Base-by-base conservation (phyloP, 2,113 vertebrate genomes). In the Macrotus californicus region DNA sequence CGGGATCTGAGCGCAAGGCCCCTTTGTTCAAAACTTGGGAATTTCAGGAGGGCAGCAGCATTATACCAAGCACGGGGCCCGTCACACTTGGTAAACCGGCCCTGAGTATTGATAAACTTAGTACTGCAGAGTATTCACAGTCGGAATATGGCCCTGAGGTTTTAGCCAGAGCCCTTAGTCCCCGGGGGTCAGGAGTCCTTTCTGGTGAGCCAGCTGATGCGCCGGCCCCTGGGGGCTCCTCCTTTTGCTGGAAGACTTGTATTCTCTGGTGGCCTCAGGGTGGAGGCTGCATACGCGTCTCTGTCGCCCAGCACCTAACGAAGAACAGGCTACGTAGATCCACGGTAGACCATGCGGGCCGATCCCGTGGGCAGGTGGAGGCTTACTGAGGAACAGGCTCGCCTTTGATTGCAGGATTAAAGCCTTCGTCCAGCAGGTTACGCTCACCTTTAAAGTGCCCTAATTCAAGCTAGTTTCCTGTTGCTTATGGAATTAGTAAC, bases 391-490 rank as follows among this genome's bases (percentile, higher is more conserved):
- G 81, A 59, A 6, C 6, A 10, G 82, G 61, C 43, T 61, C 0
- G 0, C 26, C 76, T 26, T 2, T 48, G 84, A 46, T 31, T 70
- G 41, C 48, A 43, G 52, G 39, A 50, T 76, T 82, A 54, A 83
- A 91, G 85, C 82, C 52, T 39, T 48, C 2, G 29, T n/a, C 22
- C 12, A 46, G 81, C 64, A 64, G 87, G 73, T 75, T 70, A 18
- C 80, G 19, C 87, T 92, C 83, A 95, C 86, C 66, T 91, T 93
- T 93, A 69, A 73, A 95, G 80, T 15, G 50, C 50, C 46, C 94
- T 92, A 13, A 81, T 64, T 86, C 54, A 24, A 84, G 70, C 76
- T 19, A 7, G 50, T 81, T 94, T 92, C 66, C 61, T 72, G 0
- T 87, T 70, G 80, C 34, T 18, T 69, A 7, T 24, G 43, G 87